Evolutionary conservation across 92 coral and sea anemone species (phyloP).

Genomic region (Anthopleura xanthogrammica): DNA sequence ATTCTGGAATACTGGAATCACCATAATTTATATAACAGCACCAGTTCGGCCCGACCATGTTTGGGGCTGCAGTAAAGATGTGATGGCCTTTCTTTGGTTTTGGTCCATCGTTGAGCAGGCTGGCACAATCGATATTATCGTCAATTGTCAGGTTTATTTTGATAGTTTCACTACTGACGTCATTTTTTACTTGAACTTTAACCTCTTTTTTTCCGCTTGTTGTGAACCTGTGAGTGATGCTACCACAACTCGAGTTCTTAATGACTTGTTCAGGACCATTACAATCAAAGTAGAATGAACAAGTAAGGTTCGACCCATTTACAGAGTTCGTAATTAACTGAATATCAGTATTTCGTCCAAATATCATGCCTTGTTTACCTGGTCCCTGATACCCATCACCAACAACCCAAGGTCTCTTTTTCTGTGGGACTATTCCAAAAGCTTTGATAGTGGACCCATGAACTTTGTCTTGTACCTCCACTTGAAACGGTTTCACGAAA

Average conservation of each 20-base stretch:
- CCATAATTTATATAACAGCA: conserved; percentile 37
- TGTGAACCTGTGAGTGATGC: conserved; percentile 43
- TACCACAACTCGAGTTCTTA: conserved; percentile 20
- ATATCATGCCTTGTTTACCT: conserved; percentile 39
- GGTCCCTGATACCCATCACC: conserved; percentile 61
- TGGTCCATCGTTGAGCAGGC: conserved; percentile 45
- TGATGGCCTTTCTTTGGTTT: neutral
- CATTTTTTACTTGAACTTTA: conserved; percentile 34
- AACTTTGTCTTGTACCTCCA: conserved; percentile 47
- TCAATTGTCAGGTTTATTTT: conserved; percentile 12
- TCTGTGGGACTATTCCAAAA: conserved; percentile 5
- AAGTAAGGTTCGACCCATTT: conserved; percentile 81
- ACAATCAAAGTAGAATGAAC: conserved; percentile 42
- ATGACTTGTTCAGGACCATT: conserved; percentile 11
- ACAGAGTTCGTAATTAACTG: conserved; percentile 29
- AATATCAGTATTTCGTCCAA: conserved; percentile 55
- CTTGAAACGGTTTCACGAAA: neutral
- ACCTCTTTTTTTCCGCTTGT: conserved; percentile 35
- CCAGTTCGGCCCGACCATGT: conserved; percentile 34
- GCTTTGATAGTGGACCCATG: conserved; percentile 12
- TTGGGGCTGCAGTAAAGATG: conserved; percentile 35
- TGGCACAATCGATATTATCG: conserved; percentile 28
- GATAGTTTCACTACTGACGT: conserved; percentile 29
- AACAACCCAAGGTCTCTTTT: conserved; percentile 19
- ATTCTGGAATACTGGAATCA: neutral